Conservation (phyloP, 2,888 invertebrate genomes). For the Vanessa cardui region DNA sequence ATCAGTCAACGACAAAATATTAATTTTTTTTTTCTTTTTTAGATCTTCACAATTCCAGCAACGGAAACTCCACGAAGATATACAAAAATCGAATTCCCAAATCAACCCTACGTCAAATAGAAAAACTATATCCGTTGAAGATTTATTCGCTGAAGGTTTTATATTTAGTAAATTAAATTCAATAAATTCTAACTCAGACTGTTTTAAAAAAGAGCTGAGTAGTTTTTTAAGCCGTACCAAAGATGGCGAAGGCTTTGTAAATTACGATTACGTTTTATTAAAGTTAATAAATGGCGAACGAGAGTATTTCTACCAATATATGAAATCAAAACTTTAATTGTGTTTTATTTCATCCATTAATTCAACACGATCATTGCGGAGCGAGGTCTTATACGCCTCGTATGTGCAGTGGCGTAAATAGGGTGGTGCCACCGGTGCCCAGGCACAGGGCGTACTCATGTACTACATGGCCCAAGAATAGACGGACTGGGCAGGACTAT, state of each 20-base stretch:
- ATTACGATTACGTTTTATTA: conserved; percentile 44
- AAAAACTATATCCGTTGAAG: conserved; percentile 20
- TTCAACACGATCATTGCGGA: background rate
- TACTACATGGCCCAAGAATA: no score
- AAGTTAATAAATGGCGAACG: conserved; percentile 39
- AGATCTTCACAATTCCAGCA: conserved; percentile 26
- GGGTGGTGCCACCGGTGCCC: no score
- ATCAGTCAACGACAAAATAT: no score
- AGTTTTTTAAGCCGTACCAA: conserved; percentile 30
- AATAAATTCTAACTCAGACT: conserved; percentile 2
- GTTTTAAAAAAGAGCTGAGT: conserved; percentile 23
- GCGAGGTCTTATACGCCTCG: no score
- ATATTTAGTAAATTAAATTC: background rate
- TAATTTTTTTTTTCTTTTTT: conserved; percentile 11
- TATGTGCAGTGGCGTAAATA: no score
- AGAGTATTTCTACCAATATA: conserved; percentile 35
- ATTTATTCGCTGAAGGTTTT: conserved; percentile 37
- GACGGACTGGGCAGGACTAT: no score
- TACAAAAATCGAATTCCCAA: background rate
- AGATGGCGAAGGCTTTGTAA: conserved; percentile 35
- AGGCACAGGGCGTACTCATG: no score
- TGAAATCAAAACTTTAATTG: conserved; percentile 40
- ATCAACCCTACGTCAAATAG: background rate
- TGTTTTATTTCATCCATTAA: conserved; percentile 23
- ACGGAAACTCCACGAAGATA: background rate